Percentiles rank a stretch among this genome's conserved stretches.
Conservation (phyloP, 2,888 invertebrate genomes). For the Fragum fragum region DNA sequence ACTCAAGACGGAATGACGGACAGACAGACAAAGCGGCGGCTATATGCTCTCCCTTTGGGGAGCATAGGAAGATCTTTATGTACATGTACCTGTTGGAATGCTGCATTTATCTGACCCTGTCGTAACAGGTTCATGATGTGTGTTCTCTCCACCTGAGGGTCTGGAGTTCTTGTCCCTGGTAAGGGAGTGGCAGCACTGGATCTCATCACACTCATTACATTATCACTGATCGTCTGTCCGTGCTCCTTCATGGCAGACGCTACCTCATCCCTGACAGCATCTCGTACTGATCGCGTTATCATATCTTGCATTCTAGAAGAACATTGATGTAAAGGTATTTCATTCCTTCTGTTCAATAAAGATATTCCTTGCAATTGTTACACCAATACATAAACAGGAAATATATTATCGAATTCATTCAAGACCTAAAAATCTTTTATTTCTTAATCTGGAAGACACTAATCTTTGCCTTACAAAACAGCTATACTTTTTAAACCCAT, state of each 20-base stretch:
- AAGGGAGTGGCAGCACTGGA: slow-evolving; percentile 93
- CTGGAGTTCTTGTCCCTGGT: slow-evolving; percentile 69
- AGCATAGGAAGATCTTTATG: background rate
- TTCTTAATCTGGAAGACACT: no score
- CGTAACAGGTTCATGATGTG: slow-evolving; percentile 91
- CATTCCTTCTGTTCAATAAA: no score
- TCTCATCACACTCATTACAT: slow-evolving; percentile 89
- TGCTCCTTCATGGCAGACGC: slow-evolving; percentile 88
- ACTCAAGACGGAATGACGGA: no score
- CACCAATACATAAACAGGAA: no score
- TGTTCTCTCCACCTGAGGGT: slow-evolving; percentile 85
- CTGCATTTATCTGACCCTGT: slow-evolving; percentile 93
- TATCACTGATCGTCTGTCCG: slow-evolving; percentile 89
- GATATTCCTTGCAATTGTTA: no score
- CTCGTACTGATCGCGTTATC: slow-evolving; percentile 81
- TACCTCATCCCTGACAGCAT: slow-evolving; percentile 84
- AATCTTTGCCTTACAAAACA: no score
- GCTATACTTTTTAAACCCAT: no score
- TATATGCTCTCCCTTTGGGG: no score
- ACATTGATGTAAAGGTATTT: no score
- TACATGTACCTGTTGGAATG: slow-evolving; percentile 91
- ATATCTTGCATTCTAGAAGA: slow-evolving; percentile 83
- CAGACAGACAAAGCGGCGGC: no score
- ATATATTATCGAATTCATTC: no score
- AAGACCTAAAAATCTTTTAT: no score